Conservation (phyloP, 2,113 vertebrate genomes). For the Perognathus longimembris region DNA sequence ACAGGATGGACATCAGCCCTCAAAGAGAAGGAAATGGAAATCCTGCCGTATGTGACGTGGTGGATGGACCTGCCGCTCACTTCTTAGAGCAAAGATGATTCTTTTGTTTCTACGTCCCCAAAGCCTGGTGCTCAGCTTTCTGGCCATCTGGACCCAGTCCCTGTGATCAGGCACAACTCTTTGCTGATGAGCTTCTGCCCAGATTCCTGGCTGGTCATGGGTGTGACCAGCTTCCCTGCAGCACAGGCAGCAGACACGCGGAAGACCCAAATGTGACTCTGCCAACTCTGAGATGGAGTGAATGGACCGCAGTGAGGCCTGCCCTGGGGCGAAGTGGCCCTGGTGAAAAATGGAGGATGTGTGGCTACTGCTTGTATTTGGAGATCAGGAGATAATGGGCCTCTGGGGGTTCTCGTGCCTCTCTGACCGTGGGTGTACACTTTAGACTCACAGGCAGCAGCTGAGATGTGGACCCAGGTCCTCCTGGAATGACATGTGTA, state of each 20-base stretch:
- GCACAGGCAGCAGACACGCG: fast-evolving
- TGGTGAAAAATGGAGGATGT: background rate
- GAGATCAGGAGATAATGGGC: background rate
- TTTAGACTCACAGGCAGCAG: background rate
- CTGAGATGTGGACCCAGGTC: background rate
- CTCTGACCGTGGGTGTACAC: too few species aligned
- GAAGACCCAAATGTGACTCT: background rate
- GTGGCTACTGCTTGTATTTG: too few species aligned
- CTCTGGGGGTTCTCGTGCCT: background rate
- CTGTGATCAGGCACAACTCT: background rate
- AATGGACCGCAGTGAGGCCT: background rate
- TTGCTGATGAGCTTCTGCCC: background rate
- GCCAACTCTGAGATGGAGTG: background rate
- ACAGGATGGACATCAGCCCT: background rate
- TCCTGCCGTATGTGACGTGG: background rate
- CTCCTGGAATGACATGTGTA: background rate
- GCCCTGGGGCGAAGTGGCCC: background rate
- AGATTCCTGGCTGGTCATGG: background rate
- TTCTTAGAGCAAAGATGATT: background rate
- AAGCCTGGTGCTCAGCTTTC: background rate
- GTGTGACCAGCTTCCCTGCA: background rate
- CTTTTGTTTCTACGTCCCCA: background rate
- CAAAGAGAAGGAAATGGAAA: background rate
- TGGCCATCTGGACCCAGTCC: background rate
- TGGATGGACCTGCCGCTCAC: background rate